phyloP scores from a whole-genome alignment of 2,888 invertebrate genomes.

The Acrobasis suavella region DNA sequence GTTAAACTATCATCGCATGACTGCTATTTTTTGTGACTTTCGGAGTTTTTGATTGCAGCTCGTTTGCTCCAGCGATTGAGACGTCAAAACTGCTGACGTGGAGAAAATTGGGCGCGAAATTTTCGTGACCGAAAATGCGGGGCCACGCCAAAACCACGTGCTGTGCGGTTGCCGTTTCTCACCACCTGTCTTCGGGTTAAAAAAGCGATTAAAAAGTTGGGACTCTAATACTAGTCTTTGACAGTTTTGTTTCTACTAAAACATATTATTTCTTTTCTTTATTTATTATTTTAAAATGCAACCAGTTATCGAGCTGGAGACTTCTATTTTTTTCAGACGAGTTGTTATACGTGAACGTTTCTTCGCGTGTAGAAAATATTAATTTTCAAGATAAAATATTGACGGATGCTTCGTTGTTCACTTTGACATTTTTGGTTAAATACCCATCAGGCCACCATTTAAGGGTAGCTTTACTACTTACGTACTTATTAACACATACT shows the following conservation, averaged over 20 bases:
- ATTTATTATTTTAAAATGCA: too few species aligned
- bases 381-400: too few species aligned
- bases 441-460: neutral
- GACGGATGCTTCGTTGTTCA: too few species aligned
- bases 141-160: constrained; percentile 66
- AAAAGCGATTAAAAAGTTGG: constrained; percentile 33
- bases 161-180: constrained; percentile 61
- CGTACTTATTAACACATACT: constrained; percentile 11
- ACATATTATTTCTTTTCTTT: too few species aligned
- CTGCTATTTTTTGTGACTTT: constrained; percentile 44
- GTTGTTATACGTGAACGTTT: too few species aligned
- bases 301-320: too few species aligned
- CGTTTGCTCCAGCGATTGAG: constrained; percentile 56
- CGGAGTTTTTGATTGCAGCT: constrained; percentile 40
- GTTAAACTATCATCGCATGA: constrained; percentile 32
- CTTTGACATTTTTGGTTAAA: neutral
- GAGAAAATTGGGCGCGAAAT: constrained; percentile 75
- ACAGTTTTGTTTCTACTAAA: constrained; percentile 31
- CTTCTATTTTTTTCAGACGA: too few species aligned
- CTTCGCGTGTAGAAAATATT: too few species aligned
- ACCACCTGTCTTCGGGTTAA: constrained; percentile 52
- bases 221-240: constrained; percentile 18
- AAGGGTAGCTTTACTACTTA: neutral
- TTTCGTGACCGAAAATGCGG: constrained; percentile 65
- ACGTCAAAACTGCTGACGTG: constrained; percentile 68